Percentiles rank a stretch among this genome's conserved stretches.
Evolutionary conservation across 1,140 invertebrate genomes (phyloP).

Genomic region (Tyrophagus putrescentiae): DNA sequence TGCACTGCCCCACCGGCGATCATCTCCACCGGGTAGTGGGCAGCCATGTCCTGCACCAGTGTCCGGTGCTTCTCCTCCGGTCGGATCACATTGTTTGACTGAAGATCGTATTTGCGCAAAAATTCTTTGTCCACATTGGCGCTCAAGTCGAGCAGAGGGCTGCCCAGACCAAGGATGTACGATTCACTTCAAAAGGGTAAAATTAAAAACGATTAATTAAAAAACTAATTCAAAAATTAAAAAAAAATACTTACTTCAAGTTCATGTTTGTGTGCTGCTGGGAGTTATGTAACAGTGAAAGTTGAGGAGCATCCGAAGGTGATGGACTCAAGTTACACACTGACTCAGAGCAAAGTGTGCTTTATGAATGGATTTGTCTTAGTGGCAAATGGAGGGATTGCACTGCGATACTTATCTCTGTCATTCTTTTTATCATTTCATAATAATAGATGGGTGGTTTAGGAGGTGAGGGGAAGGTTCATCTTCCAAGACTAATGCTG

Average conservation of each 20-base stretch:
- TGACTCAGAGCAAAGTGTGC: no score
- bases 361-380: no score
- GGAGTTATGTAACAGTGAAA: no score
- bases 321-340: no score
- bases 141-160: constrained; percentile 87
- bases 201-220: neutral
- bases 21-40: constrained; percentile 48
- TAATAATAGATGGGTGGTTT: no score
- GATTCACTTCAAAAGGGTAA: neutral
- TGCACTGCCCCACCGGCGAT: constrained; percentile 43
- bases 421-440: no score
- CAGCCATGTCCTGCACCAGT: constrained; percentile 53
- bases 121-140: constrained; percentile 55
- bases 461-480: no score
- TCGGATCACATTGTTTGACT: constrained; percentile 84
- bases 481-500: no score
- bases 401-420: no score
- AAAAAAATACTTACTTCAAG: neutral
- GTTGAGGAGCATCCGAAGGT: no score
- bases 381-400: no score
- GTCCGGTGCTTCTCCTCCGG: constrained; percentile 63
- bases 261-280: neutral
- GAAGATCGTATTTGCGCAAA: constrained; percentile 39
- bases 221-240: neutral
- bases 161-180: constrained; percentile 75